Conservation (phyloP, 1,140 invertebrate species). For the Bombus haemorrhoidalis region DNA sequence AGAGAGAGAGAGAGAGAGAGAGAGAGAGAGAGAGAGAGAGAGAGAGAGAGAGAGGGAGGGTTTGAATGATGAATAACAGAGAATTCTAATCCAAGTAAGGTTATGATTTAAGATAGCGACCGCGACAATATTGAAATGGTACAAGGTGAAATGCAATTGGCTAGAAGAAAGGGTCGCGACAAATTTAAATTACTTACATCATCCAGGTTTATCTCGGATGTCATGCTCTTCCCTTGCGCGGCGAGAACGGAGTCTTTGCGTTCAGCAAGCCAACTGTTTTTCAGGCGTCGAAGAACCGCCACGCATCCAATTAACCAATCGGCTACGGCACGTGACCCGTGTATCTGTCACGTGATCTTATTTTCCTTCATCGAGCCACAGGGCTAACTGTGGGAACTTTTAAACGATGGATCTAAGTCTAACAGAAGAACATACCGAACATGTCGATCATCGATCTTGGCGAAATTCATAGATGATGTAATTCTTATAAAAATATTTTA, state of each 20-base stretch:
- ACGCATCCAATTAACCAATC: conserved; percentile 13
- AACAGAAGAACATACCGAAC: not conserved
- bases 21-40: too few relatives aligned
- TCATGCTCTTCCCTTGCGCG: conserved; percentile 9
- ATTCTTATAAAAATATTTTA: not conserved
- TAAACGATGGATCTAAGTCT: not conserved
- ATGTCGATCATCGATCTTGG: not conserved
- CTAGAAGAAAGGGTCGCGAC: not conserved
- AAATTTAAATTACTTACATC: conserved; percentile 49
- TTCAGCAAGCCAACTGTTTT: not conserved
- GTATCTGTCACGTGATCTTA: not conserved
- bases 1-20: too few relatives aligned
- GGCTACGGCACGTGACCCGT: not conserved
- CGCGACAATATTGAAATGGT: not conserved
- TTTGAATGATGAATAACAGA: not conserved
- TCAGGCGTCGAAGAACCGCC: not conserved
- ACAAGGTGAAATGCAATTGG: conserved; percentile 1
- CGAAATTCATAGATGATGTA: not conserved
- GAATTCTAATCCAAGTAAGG: not conserved
- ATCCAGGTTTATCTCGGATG: conserved; percentile 7
- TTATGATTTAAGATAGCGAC: conserved; percentile 2
- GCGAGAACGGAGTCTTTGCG: not conserved
- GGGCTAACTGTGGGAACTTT: not conserved
- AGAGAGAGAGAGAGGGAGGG: too few relatives aligned
- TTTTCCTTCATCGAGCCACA: not conserved